Conservation (phyloP, 2,888 invertebrate genomes). For the Siphlonurus alternatus region DNA sequence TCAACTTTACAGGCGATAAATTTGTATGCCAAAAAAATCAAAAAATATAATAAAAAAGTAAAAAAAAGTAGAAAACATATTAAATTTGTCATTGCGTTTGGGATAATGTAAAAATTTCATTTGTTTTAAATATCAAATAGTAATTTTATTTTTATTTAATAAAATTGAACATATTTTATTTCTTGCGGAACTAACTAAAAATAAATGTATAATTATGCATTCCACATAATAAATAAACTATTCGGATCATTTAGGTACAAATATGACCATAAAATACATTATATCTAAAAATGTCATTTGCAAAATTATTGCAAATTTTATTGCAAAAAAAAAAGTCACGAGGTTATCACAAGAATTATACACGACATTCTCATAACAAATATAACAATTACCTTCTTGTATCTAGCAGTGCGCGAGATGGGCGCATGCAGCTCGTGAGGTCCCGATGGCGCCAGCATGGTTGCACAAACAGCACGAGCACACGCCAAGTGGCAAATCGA, state of each 20-base stretch:
- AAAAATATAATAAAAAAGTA: too few species aligned
- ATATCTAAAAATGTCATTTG: too few species aligned
- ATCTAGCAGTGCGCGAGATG: constrained; percentile 27
- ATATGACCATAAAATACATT: too few species aligned
- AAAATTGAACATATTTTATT: background rate
- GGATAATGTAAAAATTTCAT: background rate
- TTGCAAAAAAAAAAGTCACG: too few species aligned
- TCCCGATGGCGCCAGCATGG: background rate
- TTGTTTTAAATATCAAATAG: background rate
- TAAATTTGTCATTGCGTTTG: background rate
- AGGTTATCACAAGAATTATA: too few species aligned
- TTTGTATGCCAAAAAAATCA: too few species aligned
- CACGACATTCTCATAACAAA: too few species aligned
- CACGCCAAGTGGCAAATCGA: background rate
- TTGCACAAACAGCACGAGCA: background rate
- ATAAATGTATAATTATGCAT: too few species aligned
- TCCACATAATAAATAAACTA: too few species aligned
- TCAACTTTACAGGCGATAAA: background rate
- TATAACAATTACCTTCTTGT: constrained; percentile 27
- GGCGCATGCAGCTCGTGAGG: constrained; percentile 15
- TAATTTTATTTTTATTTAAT: background rate
- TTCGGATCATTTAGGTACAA: too few species aligned
- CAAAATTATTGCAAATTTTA: too few species aligned
- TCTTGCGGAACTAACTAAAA: too few species aligned
- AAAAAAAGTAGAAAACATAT: background rate